Percentiles rank a stretch among this genome's conserved stretches.
These are phyloP conservation scores for Nomada fucata DNA, from an alignment of 2,888 invertebrate species.

Conservation along the genomic window DNA sequence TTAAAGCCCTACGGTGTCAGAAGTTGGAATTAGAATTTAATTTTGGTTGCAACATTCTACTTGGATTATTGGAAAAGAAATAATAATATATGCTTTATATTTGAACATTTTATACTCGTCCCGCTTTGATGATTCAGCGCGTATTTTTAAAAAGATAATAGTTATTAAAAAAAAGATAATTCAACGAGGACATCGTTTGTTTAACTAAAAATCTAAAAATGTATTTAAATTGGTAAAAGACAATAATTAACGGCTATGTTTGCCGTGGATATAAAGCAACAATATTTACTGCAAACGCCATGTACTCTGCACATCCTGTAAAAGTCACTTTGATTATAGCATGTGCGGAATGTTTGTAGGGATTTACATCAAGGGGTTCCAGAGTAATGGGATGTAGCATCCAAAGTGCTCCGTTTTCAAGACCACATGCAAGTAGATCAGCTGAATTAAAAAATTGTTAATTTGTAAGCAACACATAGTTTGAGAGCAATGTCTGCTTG, in stretches of 20 bases:
- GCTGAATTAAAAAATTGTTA: constrained; percentile 53
- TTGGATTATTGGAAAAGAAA: neutral
- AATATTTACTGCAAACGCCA: constrained; percentile 86
- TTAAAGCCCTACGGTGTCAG: neutral
- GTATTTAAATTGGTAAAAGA: neutral
- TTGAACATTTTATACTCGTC: too few relatives aligned
- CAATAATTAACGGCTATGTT: neutral
- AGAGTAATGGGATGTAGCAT: constrained; percentile 87
- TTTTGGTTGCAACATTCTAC: neutral
- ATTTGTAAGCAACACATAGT: neutral
- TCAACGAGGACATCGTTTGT: too few relatives aligned
- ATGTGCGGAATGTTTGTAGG: constrained; percentile 84
- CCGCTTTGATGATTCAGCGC: neutral
- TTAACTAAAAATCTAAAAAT: neutral
- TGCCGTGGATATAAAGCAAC: too few relatives aligned
- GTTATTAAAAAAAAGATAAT: too few relatives aligned
- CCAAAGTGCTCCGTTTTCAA: constrained; percentile 86
- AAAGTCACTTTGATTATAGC: constrained; percentile 86
- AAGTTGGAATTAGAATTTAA: neutral
- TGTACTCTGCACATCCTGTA: constrained; percentile 85
- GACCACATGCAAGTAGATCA: constrained; percentile 85
- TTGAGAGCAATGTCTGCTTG: too few relatives aligned
- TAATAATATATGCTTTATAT: neutral
- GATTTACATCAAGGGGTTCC: constrained; percentile 83
- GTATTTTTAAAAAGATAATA: neutral